Evolutionary conservation across 2,113 vertebrate species (phyloP).

Genomic region (Numenius arquata): DNA sequence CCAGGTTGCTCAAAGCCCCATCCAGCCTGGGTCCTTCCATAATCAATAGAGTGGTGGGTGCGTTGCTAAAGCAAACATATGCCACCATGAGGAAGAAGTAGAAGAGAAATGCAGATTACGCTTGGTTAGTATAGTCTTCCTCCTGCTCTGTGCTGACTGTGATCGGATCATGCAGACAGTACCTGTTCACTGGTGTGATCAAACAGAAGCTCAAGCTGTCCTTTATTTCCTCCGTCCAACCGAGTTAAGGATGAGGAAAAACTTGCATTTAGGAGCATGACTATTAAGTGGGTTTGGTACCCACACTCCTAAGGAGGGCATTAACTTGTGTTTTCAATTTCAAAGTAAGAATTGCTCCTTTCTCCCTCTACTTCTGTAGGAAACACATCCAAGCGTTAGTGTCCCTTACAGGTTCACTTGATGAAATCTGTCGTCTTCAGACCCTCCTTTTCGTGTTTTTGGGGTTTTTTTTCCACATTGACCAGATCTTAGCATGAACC

Average conservation of each 20-base stretch:
- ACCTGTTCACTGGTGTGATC: neutral
- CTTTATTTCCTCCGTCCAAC: neutral
- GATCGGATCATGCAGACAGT: neutral
- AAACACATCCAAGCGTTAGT: neutral
- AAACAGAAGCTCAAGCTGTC: neutral
- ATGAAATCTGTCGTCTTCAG: neutral
- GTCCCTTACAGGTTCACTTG: neutral
- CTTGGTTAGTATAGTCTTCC: neutral
- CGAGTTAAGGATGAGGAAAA: neutral
- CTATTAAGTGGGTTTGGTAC: neutral
- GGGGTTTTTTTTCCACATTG: neutral
- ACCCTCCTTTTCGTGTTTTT: neutral
- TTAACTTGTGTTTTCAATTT: neutral
- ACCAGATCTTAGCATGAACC: neutral
- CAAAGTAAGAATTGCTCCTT: neutral
- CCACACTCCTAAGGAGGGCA: neutral
- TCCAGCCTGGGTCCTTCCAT: neutral
- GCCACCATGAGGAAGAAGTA: neutral
- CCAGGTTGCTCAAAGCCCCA: too few relatives aligned
- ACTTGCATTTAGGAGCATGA: neutral
- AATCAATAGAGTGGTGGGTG: neutral
- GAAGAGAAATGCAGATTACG: neutral
- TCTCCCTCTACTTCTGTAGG: neutral
- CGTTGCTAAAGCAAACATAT: neutral
- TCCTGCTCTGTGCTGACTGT: neutral